phyloP scores from a whole-genome alignment of 2,888 invertebrate species.

The Euzophera pinguis region DNA sequence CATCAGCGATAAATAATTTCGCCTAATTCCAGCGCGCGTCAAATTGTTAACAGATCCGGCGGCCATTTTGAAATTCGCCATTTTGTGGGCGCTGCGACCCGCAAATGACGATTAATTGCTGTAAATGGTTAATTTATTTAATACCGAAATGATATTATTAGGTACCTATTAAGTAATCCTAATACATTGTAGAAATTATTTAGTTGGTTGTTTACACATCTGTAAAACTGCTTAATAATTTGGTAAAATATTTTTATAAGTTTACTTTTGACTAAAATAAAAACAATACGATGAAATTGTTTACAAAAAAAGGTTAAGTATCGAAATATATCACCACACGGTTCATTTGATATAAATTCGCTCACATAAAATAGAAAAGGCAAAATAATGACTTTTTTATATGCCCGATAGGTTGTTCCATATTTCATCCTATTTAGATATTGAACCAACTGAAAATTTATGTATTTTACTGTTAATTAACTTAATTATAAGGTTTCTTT shows the following conservation, averaged over 20 bases:
- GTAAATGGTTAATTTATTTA: no score
- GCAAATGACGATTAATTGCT: constrained; percentile 38
- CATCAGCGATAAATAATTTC: constrained; percentile 14
- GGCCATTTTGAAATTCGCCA: constrained; percentile 37
- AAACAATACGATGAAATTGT: background rate
- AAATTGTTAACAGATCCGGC: constrained; percentile 6
- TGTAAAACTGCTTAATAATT: no score
- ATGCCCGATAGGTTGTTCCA: no score
- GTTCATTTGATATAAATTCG: constrained; percentile 22
- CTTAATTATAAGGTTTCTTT: no score
- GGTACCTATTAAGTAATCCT: background rate
- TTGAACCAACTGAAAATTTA: no score
- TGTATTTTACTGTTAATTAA: no score
- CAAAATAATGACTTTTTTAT: constrained; percentile 22
- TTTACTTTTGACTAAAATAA: background rate
- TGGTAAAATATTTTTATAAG: no score
- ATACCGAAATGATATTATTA: no score
- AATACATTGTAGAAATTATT: no score
- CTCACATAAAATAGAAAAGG: constrained; percentile 20
- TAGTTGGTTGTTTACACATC: no score
- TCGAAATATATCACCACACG: constrained; percentile 18
- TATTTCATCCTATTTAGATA: no score
- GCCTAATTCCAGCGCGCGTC: constrained; percentile 5
- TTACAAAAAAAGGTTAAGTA: background rate
- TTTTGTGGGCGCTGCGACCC: constrained; percentile 45